These are phyloP conservation scores for Diadema setosum DNA, from an alignment of 35 echinoderm and acorn worm genomes.

Conservation along the genomic window DNA sequence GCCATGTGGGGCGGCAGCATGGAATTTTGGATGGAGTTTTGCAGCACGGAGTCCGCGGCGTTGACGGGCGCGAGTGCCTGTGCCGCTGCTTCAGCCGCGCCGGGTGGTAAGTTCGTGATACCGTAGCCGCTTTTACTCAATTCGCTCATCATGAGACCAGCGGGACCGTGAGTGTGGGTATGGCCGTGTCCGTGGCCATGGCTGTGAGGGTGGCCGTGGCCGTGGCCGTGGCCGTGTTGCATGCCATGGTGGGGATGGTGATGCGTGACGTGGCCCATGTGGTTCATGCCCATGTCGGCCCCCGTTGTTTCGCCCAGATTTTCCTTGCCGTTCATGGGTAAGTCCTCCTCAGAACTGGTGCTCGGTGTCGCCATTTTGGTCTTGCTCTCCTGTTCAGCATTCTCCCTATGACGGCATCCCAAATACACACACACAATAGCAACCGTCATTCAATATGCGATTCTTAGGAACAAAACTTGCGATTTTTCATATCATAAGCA, in stretches of 20 bases:
- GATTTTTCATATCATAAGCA: too few relatives aligned
- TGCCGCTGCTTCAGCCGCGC: neutral
- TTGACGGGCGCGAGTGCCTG: slow-evolving; percentile 42
- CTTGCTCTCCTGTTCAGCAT: slow-evolving; percentile 58
- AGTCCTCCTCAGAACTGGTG: slow-evolving; percentile 59
- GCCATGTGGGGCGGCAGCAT: slow-evolving; percentile 61
- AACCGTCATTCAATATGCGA: too few relatives aligned
- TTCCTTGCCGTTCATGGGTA: slow-evolving; percentile 56
- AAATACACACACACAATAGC: neutral
- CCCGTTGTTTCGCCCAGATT: slow-evolving; percentile 26
- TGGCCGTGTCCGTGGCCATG: neutral
- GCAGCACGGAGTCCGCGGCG: slow-evolving; percentile 51
- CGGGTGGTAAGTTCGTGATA: slow-evolving; percentile 22
- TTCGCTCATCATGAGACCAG: slow-evolving; percentile 17
- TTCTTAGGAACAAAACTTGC: too few relatives aligned
- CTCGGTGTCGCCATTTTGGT: slow-evolving; percentile 55
- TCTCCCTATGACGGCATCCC: slow-evolving; percentile 26
- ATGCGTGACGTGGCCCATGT: neutral
- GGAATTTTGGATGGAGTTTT: slow-evolving; percentile 66
- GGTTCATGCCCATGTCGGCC: neutral
- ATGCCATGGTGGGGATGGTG: slow-evolving; percentile 10
- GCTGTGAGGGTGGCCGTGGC: neutral
- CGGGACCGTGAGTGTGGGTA: neutral
- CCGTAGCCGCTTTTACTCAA: slow-evolving; percentile 15
- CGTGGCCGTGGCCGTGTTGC: slow-evolving; percentile 2